These are phyloP conservation scores for Diachrysia chrysitis DNA, from an alignment of 2,888 invertebrate genomes.

Conservation along the genomic window DNA sequence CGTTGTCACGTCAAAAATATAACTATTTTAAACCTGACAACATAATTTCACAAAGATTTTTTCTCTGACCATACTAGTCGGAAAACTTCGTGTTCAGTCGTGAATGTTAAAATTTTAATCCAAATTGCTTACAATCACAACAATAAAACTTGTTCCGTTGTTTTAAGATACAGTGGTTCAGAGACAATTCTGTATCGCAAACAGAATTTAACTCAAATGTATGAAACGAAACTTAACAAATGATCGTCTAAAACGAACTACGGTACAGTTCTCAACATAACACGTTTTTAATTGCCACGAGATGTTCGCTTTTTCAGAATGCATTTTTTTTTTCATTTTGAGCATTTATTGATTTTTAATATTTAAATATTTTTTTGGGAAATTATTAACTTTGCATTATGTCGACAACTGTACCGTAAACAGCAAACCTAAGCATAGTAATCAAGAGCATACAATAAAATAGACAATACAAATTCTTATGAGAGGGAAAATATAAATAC, in stretches of 20 bases:
- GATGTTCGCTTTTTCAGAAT: too few species aligned
- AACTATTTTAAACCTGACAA: neutral
- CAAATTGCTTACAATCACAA: neutral
- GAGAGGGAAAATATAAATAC: conserved; percentile 53
- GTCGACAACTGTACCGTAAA: conserved; percentile 28
- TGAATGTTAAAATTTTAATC: neutral
- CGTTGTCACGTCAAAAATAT: too few species aligned
- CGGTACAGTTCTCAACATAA: conserved; percentile 32
- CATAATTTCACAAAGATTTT: neutral
- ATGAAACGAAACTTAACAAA: conserved; percentile 16
- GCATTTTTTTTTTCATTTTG: too few species aligned
- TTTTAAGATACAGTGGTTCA: conserved; percentile 31
- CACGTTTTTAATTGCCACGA: neutral
- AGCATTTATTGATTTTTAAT: too few species aligned
- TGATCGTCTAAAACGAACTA: conserved; percentile 7
- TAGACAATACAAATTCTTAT: conserved; percentile 40
- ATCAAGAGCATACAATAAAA: conserved; percentile 20
- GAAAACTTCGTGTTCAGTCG: too few species aligned
- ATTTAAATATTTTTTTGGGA: neutral
- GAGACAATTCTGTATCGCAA: conserved; percentile 57
- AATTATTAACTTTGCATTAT: neutral
- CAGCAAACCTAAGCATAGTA: conserved; percentile 14
- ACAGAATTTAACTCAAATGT: conserved; percentile 31
- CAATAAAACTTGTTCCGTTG: conserved; percentile 5
- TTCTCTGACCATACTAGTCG: neutral